Evolutionary conservation across 1,140 invertebrate genomes (phyloP), one percentile per base, ranked within the genome.

Genomic region (Halictus rubicundus): DNA sequence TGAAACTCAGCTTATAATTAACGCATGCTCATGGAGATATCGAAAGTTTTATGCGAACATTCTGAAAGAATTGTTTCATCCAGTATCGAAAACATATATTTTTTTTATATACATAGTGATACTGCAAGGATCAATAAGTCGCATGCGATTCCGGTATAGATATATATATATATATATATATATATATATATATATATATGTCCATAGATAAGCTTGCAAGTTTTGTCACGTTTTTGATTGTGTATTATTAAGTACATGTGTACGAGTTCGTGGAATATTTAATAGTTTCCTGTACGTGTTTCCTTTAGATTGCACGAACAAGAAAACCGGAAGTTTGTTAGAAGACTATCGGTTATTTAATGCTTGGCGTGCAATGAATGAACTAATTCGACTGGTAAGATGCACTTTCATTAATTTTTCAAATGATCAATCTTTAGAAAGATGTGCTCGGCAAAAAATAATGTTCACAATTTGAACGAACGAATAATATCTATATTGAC

Each of bases 211-310:
- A 27, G 14, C 59, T 59, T 14, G 23, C 21, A 81, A 77, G 32
- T 77, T 72, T 68, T 16, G 39, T 81, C 79, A 81, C 79, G 73
- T 78, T 37, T 59, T 70, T 54, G 46, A 7, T 14, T 6, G n/a
- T 9, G n/a, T 27, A 73, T 37, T 57, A 68, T 57, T 39, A 81
- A 37, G 61, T 59, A 78, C 39, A 78, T 23, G 37, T 61, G 37
- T 72, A 78, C 23, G n/a, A 57, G 23, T 68, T 42, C 64, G 27
- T 27, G 7, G 82, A 82, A 82, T 81, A 57, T 75, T 77, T 81
- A 81, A 37, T 66, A 81, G 68, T 42, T 78, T 82, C 59, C 64
- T 54, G 32, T 66, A 63, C 37, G 21, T 73, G 68, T 63, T 57
- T 57, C 54, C 54, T 57, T 9, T 57, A 57, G 21, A 21, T 68